Percentiles rank a stretch among this genome's conserved stretches.
Conservation (phyloP, 2,797 vertebrate species). For the Spinus olivaceus region DNA sequence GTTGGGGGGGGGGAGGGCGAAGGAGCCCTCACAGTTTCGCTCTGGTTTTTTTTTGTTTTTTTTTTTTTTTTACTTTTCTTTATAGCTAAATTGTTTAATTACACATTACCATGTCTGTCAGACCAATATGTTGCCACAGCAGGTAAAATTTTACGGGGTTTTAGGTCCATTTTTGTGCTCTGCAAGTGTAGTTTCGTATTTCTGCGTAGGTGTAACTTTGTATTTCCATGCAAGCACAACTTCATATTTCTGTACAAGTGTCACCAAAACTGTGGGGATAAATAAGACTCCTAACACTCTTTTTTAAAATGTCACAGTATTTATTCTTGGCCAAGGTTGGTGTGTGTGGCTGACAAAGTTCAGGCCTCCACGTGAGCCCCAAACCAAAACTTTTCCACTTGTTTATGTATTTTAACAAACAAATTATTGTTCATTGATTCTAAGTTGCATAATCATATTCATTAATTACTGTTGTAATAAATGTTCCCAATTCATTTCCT, state of each 20-base stretch:
- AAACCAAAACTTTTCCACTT: no score
- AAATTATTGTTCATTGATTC: not conserved
- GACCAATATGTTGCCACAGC: not conserved
- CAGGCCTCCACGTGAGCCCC: not conserved
- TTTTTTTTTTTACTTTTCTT: not conserved
- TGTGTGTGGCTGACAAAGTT: not conserved
- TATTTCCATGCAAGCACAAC: not conserved
- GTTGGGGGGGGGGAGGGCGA: not conserved
- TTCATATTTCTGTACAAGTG: not conserved
- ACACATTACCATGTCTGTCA: no score
- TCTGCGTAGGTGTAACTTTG: rapidly evolving
- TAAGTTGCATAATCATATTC: not conserved
- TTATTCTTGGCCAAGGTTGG: not conserved
- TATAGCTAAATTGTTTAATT: not conserved
- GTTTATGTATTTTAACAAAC: not conserved
- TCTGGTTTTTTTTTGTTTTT: no score
- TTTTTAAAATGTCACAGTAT: not conserved
- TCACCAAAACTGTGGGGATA: rapidly evolving
- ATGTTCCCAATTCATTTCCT: not conserved
- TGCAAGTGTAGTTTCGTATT: rapidly evolving
- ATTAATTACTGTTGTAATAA: not conserved
- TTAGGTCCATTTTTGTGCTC: rapidly evolving
- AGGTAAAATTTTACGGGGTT: not conserved
- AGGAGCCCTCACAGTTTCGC: not conserved
- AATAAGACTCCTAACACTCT: not conserved